Percentiles rank a stretch among this genome's conserved stretches.
These are phyloP conservation scores for Umimayanthus chanpuru DNA, from an alignment of 92 coral and sea anemone species.

Conservation along the genomic window DNA sequence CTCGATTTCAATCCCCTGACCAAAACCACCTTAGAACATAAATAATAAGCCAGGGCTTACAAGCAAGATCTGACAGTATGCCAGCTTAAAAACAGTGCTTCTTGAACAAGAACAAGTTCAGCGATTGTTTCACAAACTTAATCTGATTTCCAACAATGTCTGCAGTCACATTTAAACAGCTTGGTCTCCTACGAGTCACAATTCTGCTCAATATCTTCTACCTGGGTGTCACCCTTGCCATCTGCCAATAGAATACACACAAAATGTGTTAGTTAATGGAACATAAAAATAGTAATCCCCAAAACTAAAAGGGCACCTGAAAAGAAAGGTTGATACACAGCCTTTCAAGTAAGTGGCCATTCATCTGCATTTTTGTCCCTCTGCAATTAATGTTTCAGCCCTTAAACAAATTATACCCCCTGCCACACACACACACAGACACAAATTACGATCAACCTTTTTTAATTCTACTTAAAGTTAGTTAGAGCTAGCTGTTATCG, in stretches of 20 bases:
- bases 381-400: no score
- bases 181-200: not conserved
- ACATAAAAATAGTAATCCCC: not conserved
- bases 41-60: no score
- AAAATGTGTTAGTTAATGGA: not conserved
- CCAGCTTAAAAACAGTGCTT: not conserved
- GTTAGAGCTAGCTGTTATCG: no score
- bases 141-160: not conserved
- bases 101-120: not conserved
- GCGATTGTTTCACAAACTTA: not conserved
- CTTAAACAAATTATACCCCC: no score
- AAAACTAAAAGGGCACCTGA: no score
- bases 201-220: slow-evolving; percentile 9
- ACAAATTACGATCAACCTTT: no score
- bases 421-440: no score
- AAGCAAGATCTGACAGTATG: no score
- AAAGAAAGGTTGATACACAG: not conserved
- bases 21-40: no score
- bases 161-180: not conserved
- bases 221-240: slow-evolving; percentile 12
- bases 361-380: not conserved
- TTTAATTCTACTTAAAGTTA: no score
- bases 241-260: not conserved
- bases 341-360: not conserved
- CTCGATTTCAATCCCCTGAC: no score